These are phyloP conservation scores for Patella ulyssiponensis DNA, from an alignment of 2,888 invertebrate species.

Conservation along the genomic window DNA sequence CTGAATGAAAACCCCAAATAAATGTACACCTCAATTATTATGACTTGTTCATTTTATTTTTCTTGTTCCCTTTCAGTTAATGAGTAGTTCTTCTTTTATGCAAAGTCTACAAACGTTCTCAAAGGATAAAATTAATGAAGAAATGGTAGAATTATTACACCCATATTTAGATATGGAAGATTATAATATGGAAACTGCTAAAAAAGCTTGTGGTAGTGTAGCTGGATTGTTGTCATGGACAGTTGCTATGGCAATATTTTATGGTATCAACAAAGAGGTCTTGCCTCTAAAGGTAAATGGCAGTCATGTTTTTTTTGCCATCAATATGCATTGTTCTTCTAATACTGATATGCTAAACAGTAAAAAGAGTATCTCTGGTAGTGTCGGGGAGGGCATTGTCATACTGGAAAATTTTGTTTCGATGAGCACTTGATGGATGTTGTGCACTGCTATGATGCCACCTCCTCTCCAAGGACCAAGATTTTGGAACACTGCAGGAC, in stretches of 20 bases:
- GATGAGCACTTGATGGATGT: no score
- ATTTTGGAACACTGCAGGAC: no score
- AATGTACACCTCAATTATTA: no score
- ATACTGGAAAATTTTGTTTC: no score
- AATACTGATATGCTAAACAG: not conserved
- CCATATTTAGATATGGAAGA: constrained; percentile 91
- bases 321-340: not conserved
- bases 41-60: no score
- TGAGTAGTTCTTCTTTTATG: constrained; percentile 92
- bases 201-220: constrained; percentile 76
- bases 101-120: constrained; percentile 55
- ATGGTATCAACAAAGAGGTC: constrained; percentile 94
- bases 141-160: constrained; percentile 91
- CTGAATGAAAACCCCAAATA: no score
- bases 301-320: not conserved
- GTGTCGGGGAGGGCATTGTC: not conserved
- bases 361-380: not conserved
- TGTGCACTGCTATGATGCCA: no score
- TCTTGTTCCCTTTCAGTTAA: constrained; percentile 82
- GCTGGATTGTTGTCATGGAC: constrained; percentile 71
- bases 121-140: constrained; percentile 93
- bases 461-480: no score
- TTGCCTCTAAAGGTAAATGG: constrained; percentile 85
- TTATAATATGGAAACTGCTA: constrained; percentile 96
- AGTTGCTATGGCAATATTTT: constrained; percentile 70